Conservation (phyloP, 2,797 vertebrate species). For the Ctenopoma kingsleyae region DNA sequence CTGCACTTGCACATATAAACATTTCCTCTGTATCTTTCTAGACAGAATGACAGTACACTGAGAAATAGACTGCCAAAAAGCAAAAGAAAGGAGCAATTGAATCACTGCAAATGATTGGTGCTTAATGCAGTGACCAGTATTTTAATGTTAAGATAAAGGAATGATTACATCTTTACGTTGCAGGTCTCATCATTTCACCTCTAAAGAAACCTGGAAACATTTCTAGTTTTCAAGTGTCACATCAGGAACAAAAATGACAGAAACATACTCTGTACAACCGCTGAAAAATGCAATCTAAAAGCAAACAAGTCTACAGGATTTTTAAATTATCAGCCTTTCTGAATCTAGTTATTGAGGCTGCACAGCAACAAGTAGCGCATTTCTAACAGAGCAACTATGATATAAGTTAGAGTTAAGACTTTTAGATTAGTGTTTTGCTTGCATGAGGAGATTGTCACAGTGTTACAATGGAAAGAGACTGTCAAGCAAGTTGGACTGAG, state of each 20-base stretch:
- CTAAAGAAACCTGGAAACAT: constrained; percentile 13
- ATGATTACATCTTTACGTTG: constrained; percentile 38
- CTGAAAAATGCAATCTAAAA: constrained; percentile 47
- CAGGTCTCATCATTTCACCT: constrained; percentile 15
- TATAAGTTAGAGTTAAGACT: constrained; percentile 35
- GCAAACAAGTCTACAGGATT: constrained; percentile 39
- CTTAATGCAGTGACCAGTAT: constrained; percentile 25
- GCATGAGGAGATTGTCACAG: constrained; percentile 80
- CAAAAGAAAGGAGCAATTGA: constrained; percentile 67
- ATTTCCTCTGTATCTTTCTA: constrained; percentile 33
- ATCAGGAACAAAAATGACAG: constrained; percentile 50
- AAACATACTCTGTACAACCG: constrained; percentile 42
- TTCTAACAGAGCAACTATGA: constrained; percentile 52
- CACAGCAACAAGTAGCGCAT: constrained; percentile 52
- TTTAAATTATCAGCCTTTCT: constrained; percentile 44
- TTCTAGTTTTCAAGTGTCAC: constrained; percentile 31
- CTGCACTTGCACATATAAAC: constrained; percentile 26
- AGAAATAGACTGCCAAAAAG: constrained; percentile 58
- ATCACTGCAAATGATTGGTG: constrained; percentile 29
- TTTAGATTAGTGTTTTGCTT: constrained; percentile 36
- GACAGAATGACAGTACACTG: constrained; percentile 25
- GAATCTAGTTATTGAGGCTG: constrained; percentile 43
- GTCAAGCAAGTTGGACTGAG: constrained; percentile 46
- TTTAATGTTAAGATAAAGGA: constrained; percentile 31
- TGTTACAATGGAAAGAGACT: constrained; percentile 78